phyloP scores from a whole-genome alignment of 1,140 invertebrate species.

The Oryctes rhinoceros region DNA sequence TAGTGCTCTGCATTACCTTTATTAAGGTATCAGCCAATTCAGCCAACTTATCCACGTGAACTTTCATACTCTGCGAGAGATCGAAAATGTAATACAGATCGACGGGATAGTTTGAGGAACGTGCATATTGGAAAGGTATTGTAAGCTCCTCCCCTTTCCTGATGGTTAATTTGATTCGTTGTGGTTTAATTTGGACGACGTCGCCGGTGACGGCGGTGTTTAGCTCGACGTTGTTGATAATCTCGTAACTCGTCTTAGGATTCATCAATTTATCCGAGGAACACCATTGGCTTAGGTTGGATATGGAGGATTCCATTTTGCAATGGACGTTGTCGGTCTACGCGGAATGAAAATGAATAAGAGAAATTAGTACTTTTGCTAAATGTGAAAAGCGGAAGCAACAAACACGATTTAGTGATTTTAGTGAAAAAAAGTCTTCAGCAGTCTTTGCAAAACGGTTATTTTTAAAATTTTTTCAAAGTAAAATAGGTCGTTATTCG shows the following conservation, averaged over 20 bases:
- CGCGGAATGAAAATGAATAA: background rate
- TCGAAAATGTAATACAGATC: slow-evolving; percentile 98
- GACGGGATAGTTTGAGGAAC: slow-evolving; percentile 93
- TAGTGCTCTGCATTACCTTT: slow-evolving; percentile 85
- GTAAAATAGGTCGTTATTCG: too few species aligned
- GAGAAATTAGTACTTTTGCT: background rate
- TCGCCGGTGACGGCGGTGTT: slow-evolving; percentile 17
- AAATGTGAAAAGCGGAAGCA: too few species aligned
- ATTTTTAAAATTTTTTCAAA: too few species aligned
- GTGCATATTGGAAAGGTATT: slow-evolving; percentile 78
- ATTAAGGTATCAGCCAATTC: slow-evolving; percentile 82
- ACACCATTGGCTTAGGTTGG: background rate
- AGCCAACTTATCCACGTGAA: slow-evolving; percentile 90
- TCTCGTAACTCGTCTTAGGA: background rate
- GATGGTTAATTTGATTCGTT: slow-evolving; percentile 78
- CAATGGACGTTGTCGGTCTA: background rate
- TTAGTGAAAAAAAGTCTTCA: too few species aligned
- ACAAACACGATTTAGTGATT: too few species aligned
- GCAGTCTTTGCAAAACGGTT: too few species aligned
- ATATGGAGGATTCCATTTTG: background rate
- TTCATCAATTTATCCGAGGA: background rate
- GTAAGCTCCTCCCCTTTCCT: slow-evolving; percentile 83
- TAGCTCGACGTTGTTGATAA: background rate
- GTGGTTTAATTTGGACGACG: slow-evolving; percentile 85
- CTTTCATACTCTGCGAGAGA: slow-evolving; percentile 92